Base-by-base conservation (phyloP, 2,888 invertebrate genomes). In the Troilus luridus region DNA sequence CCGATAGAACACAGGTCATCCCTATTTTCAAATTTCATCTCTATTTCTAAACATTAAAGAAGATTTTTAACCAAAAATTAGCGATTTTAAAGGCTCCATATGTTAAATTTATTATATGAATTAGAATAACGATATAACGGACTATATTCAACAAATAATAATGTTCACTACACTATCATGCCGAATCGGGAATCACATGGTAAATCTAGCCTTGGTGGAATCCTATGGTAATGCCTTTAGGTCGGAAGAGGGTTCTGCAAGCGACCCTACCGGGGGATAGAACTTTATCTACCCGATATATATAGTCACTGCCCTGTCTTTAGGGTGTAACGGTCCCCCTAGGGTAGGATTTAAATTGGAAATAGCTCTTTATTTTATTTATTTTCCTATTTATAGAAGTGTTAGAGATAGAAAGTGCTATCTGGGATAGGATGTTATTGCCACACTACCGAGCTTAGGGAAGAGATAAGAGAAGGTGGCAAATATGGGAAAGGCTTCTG, bases 251-350 rank as follows among this genome's bases (percentile, higher is more conserved):
- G 85, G 56, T 85, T 58, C 56, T 11, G 85, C n/a, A 41, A 77
- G 7, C 56, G 56, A n/a, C n/a, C 85, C 8, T 1, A 5, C 56
- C n/a, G 56, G n/a, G 56, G n/a, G 85, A 56, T 85, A 56, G 85
- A 85, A 12, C 85, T 85, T 85, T 85, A 85, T 85, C 85, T 85
- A 58, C 56, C 85, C 85, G n/a, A 85, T 85, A 85, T 85, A 85
- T 85, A 56, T n/a, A 58, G 85, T 85, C 85, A 85, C 85, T 85
- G 10, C n/a, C 85, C 85, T 77, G 72, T 77, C 72, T 77, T 77
- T 77, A 41, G 17, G 41, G 7, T 77, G 72, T 27, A 77, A 77
- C 14, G 41, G 17, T 21, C 41, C 0, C 19, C 27, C 41, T 17
- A 41, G 19, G 17, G 27, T 1, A 17, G 72, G 72, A 77, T 41